phyloP scores from a whole-genome alignment of 2,888 invertebrate genomes.

The Noctua janthe region DNA sequence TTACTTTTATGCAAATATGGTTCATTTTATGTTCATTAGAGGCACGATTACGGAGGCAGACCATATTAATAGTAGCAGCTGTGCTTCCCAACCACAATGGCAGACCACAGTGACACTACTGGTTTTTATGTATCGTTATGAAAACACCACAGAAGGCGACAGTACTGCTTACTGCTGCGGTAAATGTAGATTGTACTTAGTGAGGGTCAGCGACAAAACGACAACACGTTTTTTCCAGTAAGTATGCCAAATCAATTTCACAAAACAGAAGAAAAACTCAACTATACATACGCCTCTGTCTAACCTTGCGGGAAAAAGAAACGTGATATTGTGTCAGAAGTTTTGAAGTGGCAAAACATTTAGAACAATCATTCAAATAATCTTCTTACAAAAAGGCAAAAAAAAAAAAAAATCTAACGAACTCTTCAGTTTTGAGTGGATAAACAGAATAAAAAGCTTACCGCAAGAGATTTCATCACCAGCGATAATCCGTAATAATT shows the following conservation, averaged over 20 bases:
- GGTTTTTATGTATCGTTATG: neutral
- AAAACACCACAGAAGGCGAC: neutral
- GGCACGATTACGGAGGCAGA: no score
- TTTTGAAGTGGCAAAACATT: neutral
- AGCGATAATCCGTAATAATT: slow-evolving; percentile 52
- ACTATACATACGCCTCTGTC: neutral
- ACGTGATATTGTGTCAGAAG: neutral
- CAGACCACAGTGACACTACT: neutral
- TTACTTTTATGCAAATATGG: neutral
- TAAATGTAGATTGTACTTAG: neutral
- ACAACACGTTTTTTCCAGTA: neutral
- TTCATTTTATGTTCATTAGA: neutral
- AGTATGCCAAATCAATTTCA: neutral
- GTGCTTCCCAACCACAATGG: neutral
- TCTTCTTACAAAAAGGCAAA: neutral
- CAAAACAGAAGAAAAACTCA: neutral
- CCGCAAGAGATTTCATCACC: slow-evolving; percentile 36
- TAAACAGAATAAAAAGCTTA: slow-evolving; percentile 23
- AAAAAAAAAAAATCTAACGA: neutral
- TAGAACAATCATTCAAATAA: neutral
- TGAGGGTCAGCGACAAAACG: neutral
- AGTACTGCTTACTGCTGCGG: neutral
- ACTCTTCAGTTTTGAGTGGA: neutral
- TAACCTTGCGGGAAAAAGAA: neutral
- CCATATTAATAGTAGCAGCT: neutral